These are phyloP conservation scores for Sebastes vulpes DNA, from an alignment of 2,797 vertebrate genomes.

Conservation along the genomic window DNA sequence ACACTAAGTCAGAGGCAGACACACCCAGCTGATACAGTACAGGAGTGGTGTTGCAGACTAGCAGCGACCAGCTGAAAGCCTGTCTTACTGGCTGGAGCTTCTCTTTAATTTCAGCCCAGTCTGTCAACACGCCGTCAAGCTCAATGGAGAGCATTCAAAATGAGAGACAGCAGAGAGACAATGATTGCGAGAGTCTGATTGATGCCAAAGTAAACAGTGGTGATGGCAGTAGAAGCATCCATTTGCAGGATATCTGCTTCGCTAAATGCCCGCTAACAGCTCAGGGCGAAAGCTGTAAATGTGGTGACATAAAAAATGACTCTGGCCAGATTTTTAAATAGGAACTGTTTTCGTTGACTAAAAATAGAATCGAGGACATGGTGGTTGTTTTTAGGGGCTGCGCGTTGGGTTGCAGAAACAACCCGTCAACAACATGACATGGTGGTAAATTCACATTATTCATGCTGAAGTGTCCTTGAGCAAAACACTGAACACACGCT, in stretches of 20 bases:
- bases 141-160: neutral
- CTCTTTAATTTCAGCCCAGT: slow-evolving; percentile 1
- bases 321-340: slow-evolving; percentile 15
- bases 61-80: slow-evolving; percentile 15
- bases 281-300: slow-evolving; percentile 26
- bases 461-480: neutral
- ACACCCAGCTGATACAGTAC: slow-evolving; percentile 4
- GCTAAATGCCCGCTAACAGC: slow-evolving; percentile 39
- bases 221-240: slow-evolving; percentile 27
- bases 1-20: neutral
- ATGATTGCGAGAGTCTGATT: slow-evolving; percentile 57
- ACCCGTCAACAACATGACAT: neutral
- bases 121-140: slow-evolving; percentile 39
- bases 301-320: slow-evolving; percentile 13
- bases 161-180: slow-evolving; percentile 28
- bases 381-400: neutral
- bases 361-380: slow-evolving; percentile 9
- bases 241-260: slow-evolving; percentile 33
- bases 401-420: neutral
- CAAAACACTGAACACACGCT: neutral
- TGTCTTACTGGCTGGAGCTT: neutral
- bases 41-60: slow-evolving; percentile 6
- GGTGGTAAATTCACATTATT: neutral
- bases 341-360: neutral
- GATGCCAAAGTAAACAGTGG: slow-evolving; percentile 45